Evolutionary conservation across 30 jellyfish, hydroid and myxozoan genomes (phyloP), one percentile per base, ranked within the genome.

Genomic region (Hydractinia echinata): DNA sequence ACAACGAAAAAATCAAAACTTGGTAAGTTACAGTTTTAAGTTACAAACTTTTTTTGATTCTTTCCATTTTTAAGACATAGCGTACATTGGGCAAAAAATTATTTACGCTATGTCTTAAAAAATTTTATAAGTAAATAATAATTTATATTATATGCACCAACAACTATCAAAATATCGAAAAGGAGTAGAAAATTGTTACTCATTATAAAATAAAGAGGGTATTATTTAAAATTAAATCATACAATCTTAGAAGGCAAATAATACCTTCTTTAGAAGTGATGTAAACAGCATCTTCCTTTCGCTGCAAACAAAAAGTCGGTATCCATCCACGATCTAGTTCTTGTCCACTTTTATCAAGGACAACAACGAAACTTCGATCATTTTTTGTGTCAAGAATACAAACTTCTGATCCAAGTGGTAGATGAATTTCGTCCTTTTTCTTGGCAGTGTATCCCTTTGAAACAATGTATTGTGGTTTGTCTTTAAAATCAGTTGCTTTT

Each of bases 291-390:
- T 82, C 86, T 56, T 54, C 72, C 64, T 85, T 82, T 5, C 82
- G n/a, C 55, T 87, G 95, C 83, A 92, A 84, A 60, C 88, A 83
- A 74, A 71, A 83, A 74, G 84, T 62, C 16, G 98, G 98, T 68
- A 87, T 86, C 98, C 98, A 92, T 6, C 98, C 98, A 50, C 87
- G 79, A 55, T 87, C 93, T 20, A 62, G 55, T n/a, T 82, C 90
- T 67, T 30, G 82, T 4, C 88, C 85, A 55, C 72, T 67, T 62
- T 73, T 83, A 13, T 53, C 85, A 1, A 86, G 20, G 1, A 89
- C 87, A 49, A 79, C 88, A n/a, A 91, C 97, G 69, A 73, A 81
- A 77, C 84, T 86, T 39, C 97, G 82, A 21, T 84, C 97, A 49
- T 72, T 83, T 68, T 87, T 66, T n/a, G 82, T 82, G 50, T 91